Conservation (phyloP, 2,113 vertebrate genomes). For the Sisor rabdophorus region DNA sequence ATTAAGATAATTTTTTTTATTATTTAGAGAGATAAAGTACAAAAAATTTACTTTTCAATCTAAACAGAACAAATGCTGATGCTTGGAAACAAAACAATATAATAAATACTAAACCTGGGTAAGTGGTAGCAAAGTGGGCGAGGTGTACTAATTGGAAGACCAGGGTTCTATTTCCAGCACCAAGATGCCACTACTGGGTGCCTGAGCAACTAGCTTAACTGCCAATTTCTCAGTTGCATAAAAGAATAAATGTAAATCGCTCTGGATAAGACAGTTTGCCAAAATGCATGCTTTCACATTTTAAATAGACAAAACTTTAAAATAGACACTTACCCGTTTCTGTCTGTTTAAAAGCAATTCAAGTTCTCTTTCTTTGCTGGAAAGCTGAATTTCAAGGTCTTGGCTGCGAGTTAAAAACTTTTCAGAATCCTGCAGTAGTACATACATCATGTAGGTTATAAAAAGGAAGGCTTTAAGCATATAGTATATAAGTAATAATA, state of each 20-base stretch:
- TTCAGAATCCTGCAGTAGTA: constrained; percentile 74
- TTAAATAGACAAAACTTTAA: background rate
- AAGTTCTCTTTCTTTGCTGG: constrained; percentile 80
- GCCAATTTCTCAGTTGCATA: too few relatives aligned
- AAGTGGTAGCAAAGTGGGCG: background rate
- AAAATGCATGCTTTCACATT: too few relatives aligned
- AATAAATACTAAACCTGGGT: background rate
- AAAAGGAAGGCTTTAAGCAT: background rate
- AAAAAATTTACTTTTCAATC: background rate
- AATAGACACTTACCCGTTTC: constrained; percentile 66
- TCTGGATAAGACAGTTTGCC: too few relatives aligned
- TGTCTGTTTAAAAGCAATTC: constrained; percentile 81
- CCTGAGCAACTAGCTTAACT: too few relatives aligned
- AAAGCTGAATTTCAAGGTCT: constrained; percentile 77
- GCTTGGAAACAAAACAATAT: background rate
- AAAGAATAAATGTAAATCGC: too few relatives aligned
- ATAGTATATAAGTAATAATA: background rate
- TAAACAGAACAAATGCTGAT: background rate
- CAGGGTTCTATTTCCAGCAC: too few relatives aligned
- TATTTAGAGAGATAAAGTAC: background rate
- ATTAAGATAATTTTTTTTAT: background rate
- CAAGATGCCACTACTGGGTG: too few relatives aligned
- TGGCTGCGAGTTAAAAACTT: constrained; percentile 76
- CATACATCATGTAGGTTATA: constrained; percentile 2
- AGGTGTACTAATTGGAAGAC: too few relatives aligned